Base-by-base conservation (phyloP, 2,888 invertebrate species). In the Apodemia hepburni region DNA sequence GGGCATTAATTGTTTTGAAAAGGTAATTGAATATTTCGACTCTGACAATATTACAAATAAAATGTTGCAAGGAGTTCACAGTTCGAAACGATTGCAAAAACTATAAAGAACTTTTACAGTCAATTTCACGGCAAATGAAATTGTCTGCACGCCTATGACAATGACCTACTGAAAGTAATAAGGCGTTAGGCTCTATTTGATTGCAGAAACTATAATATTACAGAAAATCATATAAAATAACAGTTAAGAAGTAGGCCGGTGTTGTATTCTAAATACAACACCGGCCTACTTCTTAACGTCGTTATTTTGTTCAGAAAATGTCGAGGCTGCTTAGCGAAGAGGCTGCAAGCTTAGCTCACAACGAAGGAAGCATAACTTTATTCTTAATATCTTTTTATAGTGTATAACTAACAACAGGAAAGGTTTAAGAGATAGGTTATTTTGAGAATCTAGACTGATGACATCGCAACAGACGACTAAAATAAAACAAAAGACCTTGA, bases 121-220 rank as follows among this genome's bases (percentile, higher is more conserved):
- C 75, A 84, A 86, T 89, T 89, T 87, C 81, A 85, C 82, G 81
- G 77, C 68, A 74, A 78, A 80, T 81, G 80, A 82, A 83, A 77
- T 80, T 75, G 73, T 73, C 75, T 80, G 79, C 79, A 81, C 77
- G 79, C 75, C 78, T 79, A 70, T 75, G 90, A 87, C 90, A 89
- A 81, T 90, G 90, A 90, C 90, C 89, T 71, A 87, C 80, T 84
- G 74, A 71, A 71, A 72, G 29, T 57, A 57, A 47, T 47, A 47
- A 47, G 54, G 29, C 75, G 75, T 75, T 67, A 69, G 66, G 69
- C 68, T 67, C 65, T 61, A 66, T 66, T 64, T 63, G 68, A 62
- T 64, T 65, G 64, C 65, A 68, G 68, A 63, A 69, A 68, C 64
- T 66, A 62, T 63, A 65, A 66, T 51, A 57, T 27, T 27, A 15